phyloP scores from a whole-genome alignment of 2,888 invertebrate genomes.

The Drosophila hamatofila region DNA sequence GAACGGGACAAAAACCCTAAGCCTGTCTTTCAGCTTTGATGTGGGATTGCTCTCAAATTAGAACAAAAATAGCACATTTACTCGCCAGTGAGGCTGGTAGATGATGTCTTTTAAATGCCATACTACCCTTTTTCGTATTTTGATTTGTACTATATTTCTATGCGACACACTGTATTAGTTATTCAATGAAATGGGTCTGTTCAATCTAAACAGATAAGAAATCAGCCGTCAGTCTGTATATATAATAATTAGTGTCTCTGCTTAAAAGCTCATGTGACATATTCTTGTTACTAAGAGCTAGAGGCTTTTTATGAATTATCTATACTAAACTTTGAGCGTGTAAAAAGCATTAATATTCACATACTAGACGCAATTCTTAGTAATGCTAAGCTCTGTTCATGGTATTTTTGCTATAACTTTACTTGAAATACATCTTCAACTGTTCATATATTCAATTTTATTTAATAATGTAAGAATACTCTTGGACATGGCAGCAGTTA shows the following conservation, averaged over 20 bases:
- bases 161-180: neutral
- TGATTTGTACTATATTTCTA: neutral
- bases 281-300: neutral
- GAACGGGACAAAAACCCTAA: conserved; percentile 16
- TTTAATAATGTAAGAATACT: neutral
- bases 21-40: too few species aligned
- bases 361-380: too few species aligned
- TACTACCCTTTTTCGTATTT: neutral
- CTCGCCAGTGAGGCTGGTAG: too few species aligned
- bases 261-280: neutral
- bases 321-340: neutral
- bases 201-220: neutral
- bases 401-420: too few species aligned
- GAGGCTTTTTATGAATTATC: neutral
- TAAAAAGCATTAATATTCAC: neutral
- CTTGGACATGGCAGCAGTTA: too few species aligned
- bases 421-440: neutral
- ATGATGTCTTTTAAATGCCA: too few species aligned
- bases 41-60: neutral
- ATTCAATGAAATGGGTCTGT: neutral
- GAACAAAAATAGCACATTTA: too few species aligned
- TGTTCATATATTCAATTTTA: neutral
- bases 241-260: neutral
- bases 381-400: too few species aligned
- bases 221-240: neutral